Conservation (phyloP, 2,113 vertebrate species). For the Nibea albiflora region DNA sequence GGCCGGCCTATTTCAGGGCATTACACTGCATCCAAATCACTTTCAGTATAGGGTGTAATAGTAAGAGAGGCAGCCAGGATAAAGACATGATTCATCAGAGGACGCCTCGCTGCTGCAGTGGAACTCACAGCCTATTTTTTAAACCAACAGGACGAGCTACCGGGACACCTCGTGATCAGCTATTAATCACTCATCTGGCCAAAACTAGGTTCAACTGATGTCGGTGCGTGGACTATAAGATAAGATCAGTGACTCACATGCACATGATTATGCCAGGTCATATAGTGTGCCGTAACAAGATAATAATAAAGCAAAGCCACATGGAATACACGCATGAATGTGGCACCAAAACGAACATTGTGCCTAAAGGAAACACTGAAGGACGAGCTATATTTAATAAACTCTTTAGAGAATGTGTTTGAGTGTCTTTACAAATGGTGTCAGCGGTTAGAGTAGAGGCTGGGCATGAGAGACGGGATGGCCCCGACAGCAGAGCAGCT, state of each 20-base stretch:
- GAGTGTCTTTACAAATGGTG: slow-evolving; percentile 23
- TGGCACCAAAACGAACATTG: background rate
- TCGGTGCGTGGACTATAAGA: background rate
- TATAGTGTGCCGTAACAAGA: slow-evolving; percentile 6
- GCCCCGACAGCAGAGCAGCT: slow-evolving; percentile 1
- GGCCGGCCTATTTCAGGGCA: slow-evolving; percentile 65
- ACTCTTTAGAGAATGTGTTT: background rate
- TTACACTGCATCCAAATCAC: slow-evolving; percentile 54
- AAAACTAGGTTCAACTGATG: slow-evolving; percentile 19
- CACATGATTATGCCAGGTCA: slow-evolving; percentile 15
- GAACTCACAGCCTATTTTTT: slow-evolving; percentile 30
- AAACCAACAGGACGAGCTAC: slow-evolving; percentile 34
- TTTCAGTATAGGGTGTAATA: slow-evolving; percentile 44
- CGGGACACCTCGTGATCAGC: slow-evolving; percentile 33
- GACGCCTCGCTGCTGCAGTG: slow-evolving; percentile 15
- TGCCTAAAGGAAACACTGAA: background rate
- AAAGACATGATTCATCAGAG: slow-evolving; percentile 63
- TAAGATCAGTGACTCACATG: slow-evolving; percentile 27
- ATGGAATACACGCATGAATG: background rate
- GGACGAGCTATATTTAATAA: slow-evolving; percentile 35
- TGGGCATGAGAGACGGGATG: background rate
- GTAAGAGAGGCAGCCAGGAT: slow-evolving; percentile 50
- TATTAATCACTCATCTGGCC: slow-evolving; percentile 22
- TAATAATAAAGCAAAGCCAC: slow-evolving; percentile 8
- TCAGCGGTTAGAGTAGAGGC: slow-evolving; percentile 17